Conservation (phyloP, 2,888 invertebrate genomes). For the Formica aserva region DNA sequence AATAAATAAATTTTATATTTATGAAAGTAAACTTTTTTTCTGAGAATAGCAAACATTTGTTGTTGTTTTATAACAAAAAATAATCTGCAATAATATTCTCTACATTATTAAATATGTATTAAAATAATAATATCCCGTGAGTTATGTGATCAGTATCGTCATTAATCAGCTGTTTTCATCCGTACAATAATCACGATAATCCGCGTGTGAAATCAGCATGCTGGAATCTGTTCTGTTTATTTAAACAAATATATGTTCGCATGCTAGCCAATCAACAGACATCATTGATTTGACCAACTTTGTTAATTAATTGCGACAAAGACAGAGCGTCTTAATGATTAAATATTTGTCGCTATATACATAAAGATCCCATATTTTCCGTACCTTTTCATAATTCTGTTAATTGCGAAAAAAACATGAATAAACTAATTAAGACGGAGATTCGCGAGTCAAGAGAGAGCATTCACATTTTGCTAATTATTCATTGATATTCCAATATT, state of each 20-base stretch:
- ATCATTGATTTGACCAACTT: constrained; percentile 34
- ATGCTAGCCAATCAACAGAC: constrained; percentile 25
- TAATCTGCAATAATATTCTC: constrained; percentile 23
- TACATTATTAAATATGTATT: constrained; percentile 32
- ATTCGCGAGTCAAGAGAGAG: not conserved
- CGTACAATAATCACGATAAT: constrained; percentile 71
- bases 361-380: not conserved
- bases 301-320: constrained; percentile 39
- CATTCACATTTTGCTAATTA: constrained; percentile 27
- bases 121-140: constrained; percentile 32
- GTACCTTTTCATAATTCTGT: constrained; percentile 13
- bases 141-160: constrained; percentile 59
- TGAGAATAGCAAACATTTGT: not conserved
- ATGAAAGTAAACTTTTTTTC: not conserved
- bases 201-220: constrained; percentile 71
- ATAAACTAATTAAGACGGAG: constrained; percentile 33
- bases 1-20: constrained; percentile 4
- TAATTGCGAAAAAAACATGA: constrained; percentile 20
- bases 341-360: not conserved
- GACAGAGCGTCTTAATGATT: not conserved
- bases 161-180: constrained; percentile 75
- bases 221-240: constrained; percentile 59
- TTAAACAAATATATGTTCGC: constrained; percentile 39
- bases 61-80: not conserved
- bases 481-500: constrained; percentile 26